phyloP scores from a whole-genome alignment of 2,888 invertebrate species.

The Xestia rhomboidea region DNA sequence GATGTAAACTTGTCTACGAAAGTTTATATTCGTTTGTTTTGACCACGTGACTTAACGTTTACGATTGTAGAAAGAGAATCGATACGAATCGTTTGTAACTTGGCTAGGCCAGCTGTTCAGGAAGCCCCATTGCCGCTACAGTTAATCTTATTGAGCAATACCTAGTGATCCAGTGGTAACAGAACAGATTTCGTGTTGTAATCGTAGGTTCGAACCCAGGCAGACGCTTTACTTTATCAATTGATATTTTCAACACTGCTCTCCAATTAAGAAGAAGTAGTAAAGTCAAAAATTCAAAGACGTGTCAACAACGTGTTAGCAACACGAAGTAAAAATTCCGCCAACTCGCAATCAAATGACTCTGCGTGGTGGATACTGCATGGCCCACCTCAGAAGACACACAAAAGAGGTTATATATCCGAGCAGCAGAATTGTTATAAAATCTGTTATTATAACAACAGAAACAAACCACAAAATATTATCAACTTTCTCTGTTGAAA shows the following conservation, averaged over 20 bases:
- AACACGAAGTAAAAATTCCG: background rate
- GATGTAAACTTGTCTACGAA: no score
- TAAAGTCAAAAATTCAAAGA: background rate
- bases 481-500: constrained; percentile 69
- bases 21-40: no score
- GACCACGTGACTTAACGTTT: no score
- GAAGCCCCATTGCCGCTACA: background rate
- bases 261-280: background rate
- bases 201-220: background rate
- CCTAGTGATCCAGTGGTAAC: background rate
- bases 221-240: background rate
- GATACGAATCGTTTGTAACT: no score
- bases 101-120: no score
- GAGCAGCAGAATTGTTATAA: background rate
- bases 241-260: background rate
- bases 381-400: background rate
- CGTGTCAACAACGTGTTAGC: background rate
- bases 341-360: background rate
- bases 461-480: constrained; percentile 37
- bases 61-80: no score
- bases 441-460: background rate
- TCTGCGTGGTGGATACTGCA: background rate
- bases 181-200: background rate
- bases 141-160: background rate
- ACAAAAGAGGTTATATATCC: background rate